These are phyloP conservation scores for Amblyraja radiata DNA, from an alignment of 2,797 vertebrate genomes.

Conservation along the genomic window DNA sequence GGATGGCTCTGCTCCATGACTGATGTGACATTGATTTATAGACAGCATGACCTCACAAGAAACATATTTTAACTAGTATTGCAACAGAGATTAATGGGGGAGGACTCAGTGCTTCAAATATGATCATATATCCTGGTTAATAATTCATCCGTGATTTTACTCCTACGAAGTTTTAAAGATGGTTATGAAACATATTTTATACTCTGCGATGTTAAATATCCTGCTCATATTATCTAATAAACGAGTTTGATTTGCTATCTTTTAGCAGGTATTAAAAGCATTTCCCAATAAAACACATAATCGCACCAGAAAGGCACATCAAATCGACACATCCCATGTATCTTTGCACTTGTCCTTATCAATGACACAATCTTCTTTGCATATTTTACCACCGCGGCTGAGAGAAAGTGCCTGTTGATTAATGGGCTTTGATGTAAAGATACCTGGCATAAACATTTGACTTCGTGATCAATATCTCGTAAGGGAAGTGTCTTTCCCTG, in stretches of 20 bases:
- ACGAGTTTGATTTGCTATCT: background rate
- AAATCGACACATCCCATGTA: conserved; percentile 82
- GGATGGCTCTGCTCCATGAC: background rate
- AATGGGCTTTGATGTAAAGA: conserved; percentile 89
- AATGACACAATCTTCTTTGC: conserved; percentile 94
- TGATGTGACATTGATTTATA: background rate
- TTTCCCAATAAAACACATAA: conserved; percentile 56
- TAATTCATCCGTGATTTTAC: background rate
- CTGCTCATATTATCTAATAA: background rate
- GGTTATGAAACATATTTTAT: background rate
- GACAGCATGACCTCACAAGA: background rate
- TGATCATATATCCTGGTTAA: background rate
- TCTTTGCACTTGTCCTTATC: conserved; percentile 85
- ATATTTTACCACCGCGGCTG: conserved; percentile 83
- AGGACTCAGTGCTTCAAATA: background rate
- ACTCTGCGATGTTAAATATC: background rate
- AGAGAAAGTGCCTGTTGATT: conserved; percentile 85
- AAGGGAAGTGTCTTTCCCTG: conserved; percentile 85
- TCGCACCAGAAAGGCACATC: conserved; percentile 62
- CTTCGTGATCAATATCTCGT: conserved; percentile 80
- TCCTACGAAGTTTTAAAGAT: background rate
- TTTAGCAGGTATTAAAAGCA: background rate
- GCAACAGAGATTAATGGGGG: background rate
- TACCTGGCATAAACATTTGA: conserved; percentile 68
- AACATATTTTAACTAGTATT: background rate